These are phyloP conservation scores for Potamilus streckersoni DNA, from an alignment of 1,140 invertebrate genomes.

Conservation along the genomic window DNA sequence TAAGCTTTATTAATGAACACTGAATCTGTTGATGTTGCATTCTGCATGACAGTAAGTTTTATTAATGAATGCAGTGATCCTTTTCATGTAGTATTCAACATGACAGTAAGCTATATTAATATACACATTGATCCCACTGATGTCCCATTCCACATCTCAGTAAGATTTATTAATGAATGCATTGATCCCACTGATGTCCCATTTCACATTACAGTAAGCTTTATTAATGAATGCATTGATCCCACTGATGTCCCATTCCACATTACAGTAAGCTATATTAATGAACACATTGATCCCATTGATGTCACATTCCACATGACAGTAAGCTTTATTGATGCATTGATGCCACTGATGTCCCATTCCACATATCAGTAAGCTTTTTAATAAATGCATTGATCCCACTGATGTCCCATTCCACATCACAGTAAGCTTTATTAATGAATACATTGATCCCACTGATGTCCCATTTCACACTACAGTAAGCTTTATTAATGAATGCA, in stretches of 20 bases:
- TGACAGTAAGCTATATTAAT: conserved; percentile 17
- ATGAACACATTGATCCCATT: too few species aligned
- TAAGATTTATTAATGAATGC: conserved; percentile 17
- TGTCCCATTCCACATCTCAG: conserved; percentile 11
- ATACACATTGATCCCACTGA: conserved; percentile 11
- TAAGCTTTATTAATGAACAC: too few species aligned
- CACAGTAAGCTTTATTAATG: too few species aligned
- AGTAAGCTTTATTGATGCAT: too few species aligned
- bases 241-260: too few species aligned
- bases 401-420: conserved; percentile 9
- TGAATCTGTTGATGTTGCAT: too few species aligned
- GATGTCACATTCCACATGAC: too few species aligned
- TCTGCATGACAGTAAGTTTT: too few species aligned
- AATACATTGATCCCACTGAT: too few species aligned
- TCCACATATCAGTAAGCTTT: conserved; percentile 11
- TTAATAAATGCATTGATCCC: conserved; percentile 16
- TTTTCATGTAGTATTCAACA: conserved; percentile 9
- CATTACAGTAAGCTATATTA: conserved; percentile 10
- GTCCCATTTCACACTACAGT: neutral
- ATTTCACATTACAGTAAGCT: neutral
- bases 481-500: neutral
- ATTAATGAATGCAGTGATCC: conserved; percentile 22
- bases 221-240: too few species aligned
- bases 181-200: conserved; percentile 13
- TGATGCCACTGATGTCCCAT: conserved; percentile 12